Conservation (phyloP, 2,797 vertebrate genomes). For the Spea hammondii region DNA sequence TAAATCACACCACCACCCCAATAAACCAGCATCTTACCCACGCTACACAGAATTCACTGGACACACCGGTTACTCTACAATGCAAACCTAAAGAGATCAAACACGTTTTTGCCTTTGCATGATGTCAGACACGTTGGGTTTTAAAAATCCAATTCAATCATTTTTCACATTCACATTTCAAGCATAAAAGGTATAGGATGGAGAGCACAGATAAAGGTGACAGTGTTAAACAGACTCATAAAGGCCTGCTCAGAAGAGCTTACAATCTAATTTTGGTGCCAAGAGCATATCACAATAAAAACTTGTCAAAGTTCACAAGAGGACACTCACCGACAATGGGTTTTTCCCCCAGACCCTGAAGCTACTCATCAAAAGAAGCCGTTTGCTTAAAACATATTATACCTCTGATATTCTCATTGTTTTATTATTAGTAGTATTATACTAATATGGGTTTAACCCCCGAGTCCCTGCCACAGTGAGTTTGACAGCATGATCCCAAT, state of each 20-base stretch:
- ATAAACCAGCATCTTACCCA: too few species aligned
- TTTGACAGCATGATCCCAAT: not conserved
- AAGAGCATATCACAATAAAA: not conserved
- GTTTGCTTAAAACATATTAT: not conserved
- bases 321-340: not conserved
- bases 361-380: not conserved
- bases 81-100: too few species aligned
- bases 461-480: not conserved
- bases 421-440: not conserved
- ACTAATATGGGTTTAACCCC: not conserved
- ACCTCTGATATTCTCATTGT: not conserved
- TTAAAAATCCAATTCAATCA: too few species aligned
- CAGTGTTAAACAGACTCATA: not conserved
- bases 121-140: too few species aligned
- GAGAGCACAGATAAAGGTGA: not conserved
- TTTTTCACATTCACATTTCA: too few species aligned
- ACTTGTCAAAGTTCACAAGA: not conserved
- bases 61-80: too few species aligned
- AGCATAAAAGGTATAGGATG: too few species aligned
- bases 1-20: too few species aligned
- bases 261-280: conserved; percentile 26
- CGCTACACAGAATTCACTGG: too few species aligned
- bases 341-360: not conserved
- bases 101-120: too few species aligned
- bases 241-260: conserved; percentile 36